Conservation (phyloP, 2,113 vertebrate species). For the Podarcis cretensis region DNA sequence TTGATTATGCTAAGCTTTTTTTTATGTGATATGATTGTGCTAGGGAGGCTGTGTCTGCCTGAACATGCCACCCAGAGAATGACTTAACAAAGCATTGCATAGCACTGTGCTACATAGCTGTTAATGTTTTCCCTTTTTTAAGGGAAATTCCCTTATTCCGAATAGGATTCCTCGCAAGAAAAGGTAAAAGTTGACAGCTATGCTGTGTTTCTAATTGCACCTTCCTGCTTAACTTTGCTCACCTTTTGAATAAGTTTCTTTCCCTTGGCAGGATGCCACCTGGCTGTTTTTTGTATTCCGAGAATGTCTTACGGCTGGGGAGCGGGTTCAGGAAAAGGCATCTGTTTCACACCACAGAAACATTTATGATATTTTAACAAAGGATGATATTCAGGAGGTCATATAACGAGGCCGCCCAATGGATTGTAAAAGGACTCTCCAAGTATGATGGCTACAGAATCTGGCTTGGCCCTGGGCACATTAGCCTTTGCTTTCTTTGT, state of each 20-base stretch:
- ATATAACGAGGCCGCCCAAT: neutral
- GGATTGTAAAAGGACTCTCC: neutral
- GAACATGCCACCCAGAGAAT: neutral
- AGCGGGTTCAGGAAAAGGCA: neutral
- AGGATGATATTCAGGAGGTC: neutral
- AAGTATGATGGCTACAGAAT: slow-evolving; percentile 21
- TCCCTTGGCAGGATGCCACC: neutral
- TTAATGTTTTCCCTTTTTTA: too few species aligned
- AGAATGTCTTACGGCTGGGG: neutral
- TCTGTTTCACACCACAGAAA: neutral
- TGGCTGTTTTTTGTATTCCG: neutral
- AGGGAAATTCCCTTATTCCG: too few species aligned
- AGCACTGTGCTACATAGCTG: neutral
- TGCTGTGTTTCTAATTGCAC: neutral
- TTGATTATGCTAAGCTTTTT: neutral
- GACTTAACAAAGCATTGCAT: neutral
- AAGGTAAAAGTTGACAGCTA: too few species aligned
- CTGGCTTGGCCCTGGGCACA: fast-evolving
- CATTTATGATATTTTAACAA: neutral
- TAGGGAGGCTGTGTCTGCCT: neutral
- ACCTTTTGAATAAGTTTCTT: neutral
- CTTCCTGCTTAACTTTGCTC: neutral
- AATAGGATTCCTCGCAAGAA: too few species aligned
- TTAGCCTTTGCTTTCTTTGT: slow-evolving; percentile 24
- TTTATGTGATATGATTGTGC: neutral